Percentiles rank a stretch among this genome's conserved stretches.
Conservation (phyloP, 2,888 invertebrate species). For the Brachypalpus laphriformis region DNA sequence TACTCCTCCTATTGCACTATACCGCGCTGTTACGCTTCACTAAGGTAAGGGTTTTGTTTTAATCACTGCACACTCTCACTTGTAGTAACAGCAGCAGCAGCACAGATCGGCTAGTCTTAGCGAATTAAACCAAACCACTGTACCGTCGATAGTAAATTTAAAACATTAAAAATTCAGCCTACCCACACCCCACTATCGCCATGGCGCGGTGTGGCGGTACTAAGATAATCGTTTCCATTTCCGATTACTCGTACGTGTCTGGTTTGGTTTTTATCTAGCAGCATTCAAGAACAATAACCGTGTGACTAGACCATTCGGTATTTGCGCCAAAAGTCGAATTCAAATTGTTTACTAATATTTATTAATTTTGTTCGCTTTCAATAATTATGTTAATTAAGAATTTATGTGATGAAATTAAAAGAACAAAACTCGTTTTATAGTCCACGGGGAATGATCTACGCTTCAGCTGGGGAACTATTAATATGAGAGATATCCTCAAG, state of each 20-base stretch:
- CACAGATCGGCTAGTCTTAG: constrained; percentile 26
- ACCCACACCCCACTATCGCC: constrained; percentile 34
- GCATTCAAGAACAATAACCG: constrained; percentile 32
- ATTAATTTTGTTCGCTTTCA: not conserved
- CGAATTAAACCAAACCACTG: constrained; percentile 37
- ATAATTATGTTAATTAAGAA: constrained; percentile 29
- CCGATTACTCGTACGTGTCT: constrained; percentile 29
- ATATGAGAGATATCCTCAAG: not conserved
- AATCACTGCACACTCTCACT: constrained; percentile 32
- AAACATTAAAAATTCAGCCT: constrained; percentile 8
- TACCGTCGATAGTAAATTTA: constrained; percentile 18
- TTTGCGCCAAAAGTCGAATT: not conserved
- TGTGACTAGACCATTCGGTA: constrained; percentile 19
- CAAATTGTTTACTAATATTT: constrained; percentile 8
- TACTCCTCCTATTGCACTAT: not conserved
- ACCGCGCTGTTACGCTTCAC: constrained; percentile 36
- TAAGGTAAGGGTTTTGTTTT: constrained; percentile 42
- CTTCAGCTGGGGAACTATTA: not conserved
- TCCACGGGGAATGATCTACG: not conserved
- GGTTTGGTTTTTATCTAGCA: not conserved
- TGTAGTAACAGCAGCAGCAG: not conserved
- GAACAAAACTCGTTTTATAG: constrained; percentile 21
- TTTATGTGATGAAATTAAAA: not conserved
- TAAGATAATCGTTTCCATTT: constrained; percentile 49
- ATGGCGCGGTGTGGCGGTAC: constrained; percentile 34